Evolutionary conservation across 2,797 vertebrate genomes (phyloP).

Genomic region (Lepus townsendii): DNA sequence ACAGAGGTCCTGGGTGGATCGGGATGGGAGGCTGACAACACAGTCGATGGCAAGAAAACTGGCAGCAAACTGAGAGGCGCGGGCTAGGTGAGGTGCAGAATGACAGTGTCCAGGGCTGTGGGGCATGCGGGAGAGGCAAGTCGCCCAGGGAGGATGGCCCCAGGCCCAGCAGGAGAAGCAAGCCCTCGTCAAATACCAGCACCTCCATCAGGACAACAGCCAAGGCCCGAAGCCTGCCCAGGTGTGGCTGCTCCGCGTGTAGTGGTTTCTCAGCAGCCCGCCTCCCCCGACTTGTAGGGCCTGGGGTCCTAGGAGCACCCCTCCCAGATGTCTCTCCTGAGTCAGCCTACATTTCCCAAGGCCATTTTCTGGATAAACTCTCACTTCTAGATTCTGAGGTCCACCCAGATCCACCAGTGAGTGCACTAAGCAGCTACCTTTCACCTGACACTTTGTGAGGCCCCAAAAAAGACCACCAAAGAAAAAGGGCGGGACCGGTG

Average conservation of each 20-base stretch:
- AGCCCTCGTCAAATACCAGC: not conserved
- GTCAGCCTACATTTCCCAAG: not conserved
- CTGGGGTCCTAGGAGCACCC: not conserved
- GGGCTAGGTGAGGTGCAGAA: not conserved
- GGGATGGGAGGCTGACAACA: not conserved
- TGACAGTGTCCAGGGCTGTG: not conserved
- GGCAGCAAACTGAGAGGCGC: not conserved
- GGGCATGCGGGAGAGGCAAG: not conserved
- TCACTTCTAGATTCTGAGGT: not conserved
- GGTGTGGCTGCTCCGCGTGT: not conserved
- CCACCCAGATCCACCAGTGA: not conserved
- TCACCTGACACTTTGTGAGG: not conserved
- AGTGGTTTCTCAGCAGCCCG: not conserved
- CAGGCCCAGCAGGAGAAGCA: not conserved
- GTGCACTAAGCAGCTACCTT: not conserved
- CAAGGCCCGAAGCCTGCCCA: not conserved
- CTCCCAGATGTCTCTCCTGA: not conserved
- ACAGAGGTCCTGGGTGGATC: not conserved
- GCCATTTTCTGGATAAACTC: not conserved
- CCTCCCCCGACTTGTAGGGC: not conserved
- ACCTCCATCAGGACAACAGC: rapidly evolving
- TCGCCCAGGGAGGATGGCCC: not conserved
- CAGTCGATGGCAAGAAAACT: not conserved
- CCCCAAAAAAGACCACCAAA: not conserved
- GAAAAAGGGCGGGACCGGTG: not conserved